Percentiles rank a stretch among this genome's conserved stretches.
These are phyloP conservation scores for Archilochus colubris DNA, from an alignment of 2,113 vertebrate species.

Conservation along the genomic window DNA sequence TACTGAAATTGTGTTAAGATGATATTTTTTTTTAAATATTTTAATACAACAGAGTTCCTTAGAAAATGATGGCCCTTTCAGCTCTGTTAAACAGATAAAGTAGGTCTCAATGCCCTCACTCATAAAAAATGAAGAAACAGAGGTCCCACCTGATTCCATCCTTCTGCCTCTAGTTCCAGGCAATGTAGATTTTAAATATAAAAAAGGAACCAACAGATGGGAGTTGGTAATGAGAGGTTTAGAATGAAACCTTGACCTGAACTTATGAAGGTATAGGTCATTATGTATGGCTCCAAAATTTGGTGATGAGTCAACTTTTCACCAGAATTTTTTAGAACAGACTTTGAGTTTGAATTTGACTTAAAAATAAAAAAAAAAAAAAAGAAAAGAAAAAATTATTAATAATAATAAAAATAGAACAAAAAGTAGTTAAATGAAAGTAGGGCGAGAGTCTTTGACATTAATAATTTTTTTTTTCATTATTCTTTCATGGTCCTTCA, in stretches of 20 bases:
- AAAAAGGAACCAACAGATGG: not conserved
- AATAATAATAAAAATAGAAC: too few species aligned
- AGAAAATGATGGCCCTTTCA: not conserved
- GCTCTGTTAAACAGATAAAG: not conserved
- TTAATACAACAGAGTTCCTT: not conserved
- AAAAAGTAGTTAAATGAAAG: too few species aligned
- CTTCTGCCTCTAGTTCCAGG: not conserved
- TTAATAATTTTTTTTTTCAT: not conserved
- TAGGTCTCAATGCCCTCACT: not conserved
- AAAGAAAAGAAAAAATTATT: too few species aligned
- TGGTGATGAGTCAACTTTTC: not conserved
- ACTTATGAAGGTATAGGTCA: not conserved
- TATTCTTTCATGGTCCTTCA: not conserved
- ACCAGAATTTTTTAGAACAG: not conserved
- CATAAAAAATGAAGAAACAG: not conserved
- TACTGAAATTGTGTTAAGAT: not conserved
- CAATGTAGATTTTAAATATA: not conserved
- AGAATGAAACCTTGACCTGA: not conserved
- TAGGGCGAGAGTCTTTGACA: not conserved
- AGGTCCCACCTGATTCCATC: not conserved
- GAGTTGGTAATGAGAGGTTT: not conserved
- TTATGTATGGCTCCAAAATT: not conserved
- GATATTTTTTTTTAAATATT: not conserved
- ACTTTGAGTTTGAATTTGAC: not conserved
- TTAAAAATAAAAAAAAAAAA: fast-evolving